phyloP scores from a whole-genome alignment of 1,140 invertebrate species.

The Samia ricini region DNA sequence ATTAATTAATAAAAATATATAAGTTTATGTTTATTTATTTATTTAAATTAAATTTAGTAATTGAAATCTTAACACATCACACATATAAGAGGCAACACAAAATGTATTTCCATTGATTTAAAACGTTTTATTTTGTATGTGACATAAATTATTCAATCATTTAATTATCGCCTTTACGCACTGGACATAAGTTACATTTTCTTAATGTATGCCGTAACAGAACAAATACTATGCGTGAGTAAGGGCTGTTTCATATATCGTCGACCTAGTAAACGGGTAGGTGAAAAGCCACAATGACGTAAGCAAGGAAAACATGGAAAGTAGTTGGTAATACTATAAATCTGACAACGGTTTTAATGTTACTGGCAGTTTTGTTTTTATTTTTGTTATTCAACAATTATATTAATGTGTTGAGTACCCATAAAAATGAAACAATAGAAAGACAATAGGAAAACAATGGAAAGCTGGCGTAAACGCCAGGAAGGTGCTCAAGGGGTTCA shows the following conservation, averaged over 20 bases:
- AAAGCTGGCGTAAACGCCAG: too few relatives aligned
- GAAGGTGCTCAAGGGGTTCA: too few relatives aligned
- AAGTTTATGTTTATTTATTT: too few relatives aligned
- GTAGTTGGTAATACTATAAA: not conserved
- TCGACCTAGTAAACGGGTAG: slow-evolving; percentile 32
- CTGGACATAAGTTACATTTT: not conserved
- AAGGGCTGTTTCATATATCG: slow-evolving; percentile 31
- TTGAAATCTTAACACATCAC: too few relatives aligned
- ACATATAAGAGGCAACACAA: too few relatives aligned
- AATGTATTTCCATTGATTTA: too few relatives aligned
- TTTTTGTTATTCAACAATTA: too few relatives aligned
- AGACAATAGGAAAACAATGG: too few relatives aligned
- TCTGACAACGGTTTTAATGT: not conserved
- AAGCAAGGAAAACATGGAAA: slow-evolving; percentile 1
- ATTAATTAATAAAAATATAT: too few relatives aligned
- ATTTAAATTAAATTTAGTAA: too few relatives aligned
- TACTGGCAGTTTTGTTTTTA: not conserved
- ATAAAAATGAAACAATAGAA: too few relatives aligned
- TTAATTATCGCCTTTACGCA: not conserved
- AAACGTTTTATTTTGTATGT: not conserved
- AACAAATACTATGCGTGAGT: slow-evolving; percentile 26
- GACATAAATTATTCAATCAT: not conserved
- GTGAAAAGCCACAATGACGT: slow-evolving; percentile 2
- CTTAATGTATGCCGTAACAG: slow-evolving; percentile 9
- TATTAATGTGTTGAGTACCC: too few relatives aligned